Evolutionary conservation across 2,797 vertebrate genomes (phyloP).

Genomic region (Orestias chungarensis): DNA sequence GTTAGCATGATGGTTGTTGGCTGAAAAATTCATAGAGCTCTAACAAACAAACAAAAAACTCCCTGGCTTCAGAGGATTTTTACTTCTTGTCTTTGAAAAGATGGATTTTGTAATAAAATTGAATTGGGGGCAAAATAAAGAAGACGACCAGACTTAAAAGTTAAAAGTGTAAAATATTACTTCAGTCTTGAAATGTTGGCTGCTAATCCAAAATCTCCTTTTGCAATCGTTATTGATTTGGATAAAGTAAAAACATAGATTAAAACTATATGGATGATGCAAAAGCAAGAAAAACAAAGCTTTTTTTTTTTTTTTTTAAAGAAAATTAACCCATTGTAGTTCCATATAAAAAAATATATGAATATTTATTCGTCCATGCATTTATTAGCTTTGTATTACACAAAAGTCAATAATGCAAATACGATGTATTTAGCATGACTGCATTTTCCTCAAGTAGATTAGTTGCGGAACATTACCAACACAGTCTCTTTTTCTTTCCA

Average conservation of each 20-base stretch:
- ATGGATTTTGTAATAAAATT: not conserved
- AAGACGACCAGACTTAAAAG: not conserved
- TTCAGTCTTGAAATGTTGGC: not conserved
- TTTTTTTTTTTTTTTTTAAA: not conserved
- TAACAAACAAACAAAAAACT: not conserved
- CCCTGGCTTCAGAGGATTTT: not conserved
- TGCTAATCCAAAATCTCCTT: not conserved
- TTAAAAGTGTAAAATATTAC: not conserved
- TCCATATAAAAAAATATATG: not conserved
- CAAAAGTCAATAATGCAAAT: not conserved
- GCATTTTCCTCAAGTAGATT: too few relatives aligned
- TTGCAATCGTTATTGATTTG: not conserved
- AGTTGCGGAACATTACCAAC: too few relatives aligned
- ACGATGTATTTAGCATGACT: too few relatives aligned
- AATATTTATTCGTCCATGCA: not conserved
- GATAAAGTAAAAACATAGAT: not conserved
- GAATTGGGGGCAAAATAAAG: not conserved
- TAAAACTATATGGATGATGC: too few relatives aligned
- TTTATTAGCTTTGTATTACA: not conserved
- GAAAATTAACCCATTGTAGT: not conserved
- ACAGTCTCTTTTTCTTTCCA: too few relatives aligned
- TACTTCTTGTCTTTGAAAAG: not conserved
- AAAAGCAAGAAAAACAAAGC: not conserved
- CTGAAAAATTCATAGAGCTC: not conserved
- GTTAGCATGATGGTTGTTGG: not conserved